These are phyloP conservation scores for Galeruca laticollis DNA, from an alignment of 2,888 invertebrate species.

Conservation along the genomic window DNA sequence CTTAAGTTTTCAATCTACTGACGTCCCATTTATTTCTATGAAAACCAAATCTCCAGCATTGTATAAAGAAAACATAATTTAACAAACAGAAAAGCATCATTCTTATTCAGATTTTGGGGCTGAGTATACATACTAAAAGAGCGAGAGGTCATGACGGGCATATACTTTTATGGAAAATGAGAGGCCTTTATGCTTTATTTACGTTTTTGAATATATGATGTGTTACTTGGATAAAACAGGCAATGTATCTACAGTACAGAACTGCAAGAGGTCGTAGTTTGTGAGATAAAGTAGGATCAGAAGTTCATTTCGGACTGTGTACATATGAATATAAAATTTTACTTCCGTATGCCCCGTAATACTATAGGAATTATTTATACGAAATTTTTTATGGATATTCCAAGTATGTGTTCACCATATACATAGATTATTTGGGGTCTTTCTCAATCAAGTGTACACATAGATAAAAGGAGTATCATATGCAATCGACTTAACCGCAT, in stretches of 20 bases:
- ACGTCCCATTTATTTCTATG: conserved; percentile 52
- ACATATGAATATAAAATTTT: conserved; percentile 25
- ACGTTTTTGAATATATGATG: conserved; percentile 38
- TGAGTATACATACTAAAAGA: conserved; percentile 35
- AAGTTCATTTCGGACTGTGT: conserved; percentile 27
- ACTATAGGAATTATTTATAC: neutral
- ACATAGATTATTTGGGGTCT: no score
- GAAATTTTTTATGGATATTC: no score
- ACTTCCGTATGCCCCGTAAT: neutral
- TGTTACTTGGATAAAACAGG: conserved; percentile 37
- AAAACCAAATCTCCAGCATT: conserved; percentile 43
- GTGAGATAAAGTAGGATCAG: conserved; percentile 32
- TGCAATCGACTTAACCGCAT: no score
- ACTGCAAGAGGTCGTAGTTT: conserved; percentile 34
- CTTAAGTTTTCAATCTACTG: conserved; percentile 57
- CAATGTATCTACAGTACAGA: conserved; percentile 32
- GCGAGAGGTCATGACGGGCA: conserved; percentile 32
- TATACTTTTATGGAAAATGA: conserved; percentile 39
- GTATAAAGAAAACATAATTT: conserved; percentile 39
- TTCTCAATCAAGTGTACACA: no score
- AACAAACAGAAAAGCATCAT: conserved; percentile 42
- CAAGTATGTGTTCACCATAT: neutral
- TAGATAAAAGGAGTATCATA: no score
- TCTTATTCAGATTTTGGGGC: conserved; percentile 38
- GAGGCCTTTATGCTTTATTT: conserved; percentile 37